Conservation (phyloP, 2,113 vertebrate species). For the Atrichornis clamosus region DNA sequence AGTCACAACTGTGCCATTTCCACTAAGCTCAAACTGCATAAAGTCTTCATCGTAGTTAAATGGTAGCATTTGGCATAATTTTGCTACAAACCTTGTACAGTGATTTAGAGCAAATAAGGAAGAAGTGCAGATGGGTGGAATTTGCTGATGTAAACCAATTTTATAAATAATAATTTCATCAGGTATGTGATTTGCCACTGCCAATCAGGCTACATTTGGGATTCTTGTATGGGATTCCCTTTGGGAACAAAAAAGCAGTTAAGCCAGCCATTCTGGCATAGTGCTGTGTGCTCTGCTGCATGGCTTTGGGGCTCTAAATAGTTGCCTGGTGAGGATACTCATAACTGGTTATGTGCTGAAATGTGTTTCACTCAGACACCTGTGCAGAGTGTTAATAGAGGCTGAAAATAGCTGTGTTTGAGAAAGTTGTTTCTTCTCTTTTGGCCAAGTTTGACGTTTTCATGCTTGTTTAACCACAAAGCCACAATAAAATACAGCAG, state of each 20-base stretch:
- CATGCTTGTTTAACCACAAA: slow-evolving; percentile 46
- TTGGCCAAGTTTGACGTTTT: not conserved
- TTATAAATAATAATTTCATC: not conserved
- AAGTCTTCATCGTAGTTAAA: not conserved
- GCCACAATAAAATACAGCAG: slow-evolving; percentile 30
- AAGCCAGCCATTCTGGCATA: not conserved
- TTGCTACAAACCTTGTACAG: not conserved
- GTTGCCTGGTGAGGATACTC: not conserved
- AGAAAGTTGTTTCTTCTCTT: slow-evolving; percentile 21
- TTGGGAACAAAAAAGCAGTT: not conserved
- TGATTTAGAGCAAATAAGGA: not conserved
- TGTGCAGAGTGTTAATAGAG: not conserved
- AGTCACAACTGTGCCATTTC: not conserved
- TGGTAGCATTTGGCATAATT: not conserved
- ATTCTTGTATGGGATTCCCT: not conserved
- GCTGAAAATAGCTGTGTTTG: slow-evolving; percentile 1
- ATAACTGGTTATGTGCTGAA: not conserved
- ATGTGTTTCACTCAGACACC: not conserved
- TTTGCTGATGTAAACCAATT: not conserved
- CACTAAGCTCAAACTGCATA: not conserved
- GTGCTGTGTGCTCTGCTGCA: not conserved
- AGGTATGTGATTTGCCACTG: not conserved
- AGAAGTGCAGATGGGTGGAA: not conserved
- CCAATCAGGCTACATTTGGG: not conserved
- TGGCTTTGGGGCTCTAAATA: not conserved